phyloP scores from a whole-genome alignment of 2,113 vertebrate genomes.

The Petrocephalus microphthalmus region DNA sequence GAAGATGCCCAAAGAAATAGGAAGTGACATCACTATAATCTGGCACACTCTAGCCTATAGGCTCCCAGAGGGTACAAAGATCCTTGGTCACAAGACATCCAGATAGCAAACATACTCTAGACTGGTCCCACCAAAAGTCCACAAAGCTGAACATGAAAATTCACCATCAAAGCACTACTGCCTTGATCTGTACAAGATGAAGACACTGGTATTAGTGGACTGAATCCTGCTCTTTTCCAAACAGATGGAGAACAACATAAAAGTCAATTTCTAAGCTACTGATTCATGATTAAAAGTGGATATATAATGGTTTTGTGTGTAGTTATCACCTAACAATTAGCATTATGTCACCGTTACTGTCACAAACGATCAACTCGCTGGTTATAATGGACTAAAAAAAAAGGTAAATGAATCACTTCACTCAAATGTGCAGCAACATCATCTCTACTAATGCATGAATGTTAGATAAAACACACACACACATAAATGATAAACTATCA shows the following conservation, averaged over 20 bases:
- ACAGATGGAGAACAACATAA: not conserved
- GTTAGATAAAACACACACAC: too few species aligned
- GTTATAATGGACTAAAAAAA: not conserved
- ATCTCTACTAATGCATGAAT: too few species aligned
- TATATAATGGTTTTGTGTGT: not conserved
- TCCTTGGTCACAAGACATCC: not conserved
- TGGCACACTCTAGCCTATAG: slow-evolving; percentile 17
- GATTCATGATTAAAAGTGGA: not conserved
- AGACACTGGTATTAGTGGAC: not conserved
- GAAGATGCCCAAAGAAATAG: slow-evolving; percentile 34
- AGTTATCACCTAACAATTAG: not conserved
- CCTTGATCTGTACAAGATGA: not conserved
- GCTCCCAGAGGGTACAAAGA: not conserved
- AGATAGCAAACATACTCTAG: not conserved
- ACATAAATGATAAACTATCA: too few species aligned
- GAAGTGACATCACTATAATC: slow-evolving; percentile 28
- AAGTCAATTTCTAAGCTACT: not conserved
- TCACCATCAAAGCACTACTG: not conserved
- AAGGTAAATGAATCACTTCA: too few species aligned
- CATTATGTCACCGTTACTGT: not conserved
- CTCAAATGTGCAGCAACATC: too few species aligned
- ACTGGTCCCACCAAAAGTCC: not conserved
- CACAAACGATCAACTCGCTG: not conserved
- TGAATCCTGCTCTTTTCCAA: not conserved
- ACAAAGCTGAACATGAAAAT: not conserved